Base-by-base conservation (phyloP, 1,140 invertebrate species). In the Leptopilina clavipes region DNA sequence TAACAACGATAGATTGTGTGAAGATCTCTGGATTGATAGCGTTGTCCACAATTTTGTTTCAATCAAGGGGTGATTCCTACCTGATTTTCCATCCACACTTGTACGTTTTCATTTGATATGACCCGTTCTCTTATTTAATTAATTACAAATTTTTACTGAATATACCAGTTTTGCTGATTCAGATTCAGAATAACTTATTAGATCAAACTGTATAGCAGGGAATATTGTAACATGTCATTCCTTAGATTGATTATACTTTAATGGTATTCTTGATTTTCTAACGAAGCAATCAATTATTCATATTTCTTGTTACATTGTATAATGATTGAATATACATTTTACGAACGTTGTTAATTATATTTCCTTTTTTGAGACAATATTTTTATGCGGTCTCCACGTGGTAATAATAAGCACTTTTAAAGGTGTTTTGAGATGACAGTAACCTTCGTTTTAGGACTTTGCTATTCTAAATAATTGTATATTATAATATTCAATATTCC, bases 211-310 rank as follows among this genome's bases (percentile, higher is more conserved):
- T 72, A 74, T 74, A 74, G n/a, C n/a, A n/a, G 9, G 70, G 18
- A 25, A 10, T 59, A 19, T 37, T 22, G 37, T 72, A 52, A 52
- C 44, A 83, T 83, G 81, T 83, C 80, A 83, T 83, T 83, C 0
- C 12, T 59, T n/a, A 19, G 44, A 71, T 19, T 45, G 70, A 44
- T 31, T 43, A n/a, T n/a, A 71, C 37, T 48, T 22, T 17, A 25
- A 31, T 31, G 12, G 22, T n/a, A n/a, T n/a, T 31, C 19, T 3
- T n/a, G 25, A 22, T 65, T 65, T 25, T n/a, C 25, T 65, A 65
- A 65, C 25, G 14, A 65, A 31, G 56, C 14, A 31, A 65, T 65
- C 22, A 65, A 31, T 65, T 65, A 31, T 65, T 31, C 11, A 25
- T 31, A n/a, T n/a, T 37, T 31, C 22, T 37, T 31, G n/a, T 65